A percentile compares a stretch with the other conserved stretches of the same genome.
Evolutionary conservation across 1,140 invertebrate species (phyloP).

Genomic region (Spodoptera litura): DNA sequence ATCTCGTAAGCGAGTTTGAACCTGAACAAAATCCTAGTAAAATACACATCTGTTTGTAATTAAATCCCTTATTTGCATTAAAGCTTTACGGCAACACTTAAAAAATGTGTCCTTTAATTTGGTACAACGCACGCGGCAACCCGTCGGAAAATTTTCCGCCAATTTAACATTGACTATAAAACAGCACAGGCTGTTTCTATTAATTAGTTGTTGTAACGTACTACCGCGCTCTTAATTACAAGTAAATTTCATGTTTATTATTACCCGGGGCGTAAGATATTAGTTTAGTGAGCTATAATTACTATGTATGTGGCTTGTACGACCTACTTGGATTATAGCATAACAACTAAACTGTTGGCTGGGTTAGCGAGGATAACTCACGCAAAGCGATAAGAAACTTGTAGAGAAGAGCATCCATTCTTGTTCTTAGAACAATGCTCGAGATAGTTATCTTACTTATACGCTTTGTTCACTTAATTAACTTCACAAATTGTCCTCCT

Average conservation of each 20-base stretch:
- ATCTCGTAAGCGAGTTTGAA: not conserved
- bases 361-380: conserved; percentile 52
- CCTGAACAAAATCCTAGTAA: not conserved
- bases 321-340: conserved; percentile 42
- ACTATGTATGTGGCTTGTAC: conserved; percentile 42
- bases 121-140: conserved; percentile 13
- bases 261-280: conserved; percentile 34
- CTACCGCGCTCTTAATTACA: conserved; percentile 36
- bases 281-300: conserved; percentile 44
- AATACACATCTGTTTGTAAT: not conserved
- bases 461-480: conserved; percentile 71
- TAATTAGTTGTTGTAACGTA: conserved; percentile 43
- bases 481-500: conserved; percentile 64
- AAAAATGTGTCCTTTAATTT: conserved; percentile 25
- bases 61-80: conserved; percentile 2
- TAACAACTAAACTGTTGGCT: conserved; percentile 43
- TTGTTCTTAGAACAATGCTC: conserved; percentile 64
- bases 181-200: conserved; percentile 31
- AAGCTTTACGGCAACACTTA: not conserved
- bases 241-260: conserved; percentile 46
- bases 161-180: conserved; percentile 39
- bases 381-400: conserved; percentile 59
- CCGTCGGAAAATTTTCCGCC: conserved; percentile 15
- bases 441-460: conserved; percentile 62
- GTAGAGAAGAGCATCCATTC: conserved; percentile 51